Percentiles rank a stretch among this genome's conserved stretches.
These are phyloP conservation scores for Etheostoma perlongum DNA, from an alignment of 2,797 vertebrate genomes.

Conservation along the genomic window DNA sequence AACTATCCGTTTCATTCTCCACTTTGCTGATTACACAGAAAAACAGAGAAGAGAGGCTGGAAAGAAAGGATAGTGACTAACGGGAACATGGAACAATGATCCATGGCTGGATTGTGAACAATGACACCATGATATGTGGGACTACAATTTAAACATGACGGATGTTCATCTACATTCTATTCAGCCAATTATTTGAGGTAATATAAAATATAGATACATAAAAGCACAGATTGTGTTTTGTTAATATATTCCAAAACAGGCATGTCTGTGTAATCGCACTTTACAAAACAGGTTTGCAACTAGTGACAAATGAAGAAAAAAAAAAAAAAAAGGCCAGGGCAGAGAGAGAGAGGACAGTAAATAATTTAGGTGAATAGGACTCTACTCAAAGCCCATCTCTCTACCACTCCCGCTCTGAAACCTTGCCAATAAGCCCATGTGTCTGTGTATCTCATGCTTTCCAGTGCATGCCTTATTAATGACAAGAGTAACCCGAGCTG, in stretches of 20 bases:
- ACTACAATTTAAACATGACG: not conserved
- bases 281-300: slow-evolving; percentile 8
- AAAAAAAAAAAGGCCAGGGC: slow-evolving; percentile 20
- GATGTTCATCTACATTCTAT: not conserved
- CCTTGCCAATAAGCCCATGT: slow-evolving; percentile 61
- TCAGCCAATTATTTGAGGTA: not conserved
- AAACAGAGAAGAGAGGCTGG: slow-evolving; percentile 1
- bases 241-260: not conserved
- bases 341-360: slow-evolving; percentile 54
- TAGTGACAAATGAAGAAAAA: slow-evolving; percentile 21
- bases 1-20: slow-evolving; percentile 22
- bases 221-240: not conserved
- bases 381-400: slow-evolving; percentile 54
- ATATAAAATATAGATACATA: not conserved
- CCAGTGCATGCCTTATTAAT: slow-evolving; percentile 81
- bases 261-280: slow-evolving; percentile 8
- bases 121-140: not conserved
- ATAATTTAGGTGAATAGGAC: slow-evolving; percentile 82
- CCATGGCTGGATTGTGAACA: not conserved
- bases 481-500: slow-evolving; percentile 72
- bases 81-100: not conserved
- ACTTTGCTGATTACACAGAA: slow-evolving; percentile 15
- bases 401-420: slow-evolving; percentile 59
- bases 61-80: not conserved
- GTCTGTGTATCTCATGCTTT: slow-evolving; percentile 68